phyloP scores from a whole-genome alignment of 35 echinoderm and acorn worm genomes.

The Hemicentrotus pulcherrimus region DNA sequence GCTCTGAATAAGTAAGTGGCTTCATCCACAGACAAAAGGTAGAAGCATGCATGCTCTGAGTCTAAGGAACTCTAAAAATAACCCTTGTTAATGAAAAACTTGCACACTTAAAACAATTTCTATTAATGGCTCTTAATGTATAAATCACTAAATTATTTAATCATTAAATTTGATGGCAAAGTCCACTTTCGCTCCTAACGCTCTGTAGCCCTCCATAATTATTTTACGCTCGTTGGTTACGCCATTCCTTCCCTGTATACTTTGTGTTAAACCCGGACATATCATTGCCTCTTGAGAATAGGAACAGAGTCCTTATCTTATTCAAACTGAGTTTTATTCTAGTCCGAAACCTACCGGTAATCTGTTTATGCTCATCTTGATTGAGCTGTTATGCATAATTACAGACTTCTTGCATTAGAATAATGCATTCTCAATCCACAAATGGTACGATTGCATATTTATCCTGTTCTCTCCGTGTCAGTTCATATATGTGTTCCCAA shows the following conservation, averaged over 20 bases:
- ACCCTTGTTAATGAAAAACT: neutral
- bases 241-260: too few relatives aligned
- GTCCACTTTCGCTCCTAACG: neutral
- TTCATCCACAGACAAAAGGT: too few relatives aligned
- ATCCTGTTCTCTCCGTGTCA: too few relatives aligned
- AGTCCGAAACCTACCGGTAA: neutral
- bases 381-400: neutral
- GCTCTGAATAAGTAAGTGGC: too few relatives aligned
- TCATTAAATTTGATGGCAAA: neutral
- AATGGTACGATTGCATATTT: neutral
- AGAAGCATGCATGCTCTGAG: too few relatives aligned
- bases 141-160: neutral
- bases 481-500: too few relatives aligned
- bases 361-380: neutral
- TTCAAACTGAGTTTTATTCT: constrained; percentile 3
- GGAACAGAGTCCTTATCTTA: neutral
- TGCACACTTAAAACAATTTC: neutral
- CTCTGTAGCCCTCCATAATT: too few relatives aligned
- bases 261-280: too few relatives aligned
- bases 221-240: too few relatives aligned
- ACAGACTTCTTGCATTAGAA: neutral
- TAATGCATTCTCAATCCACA: neutral
- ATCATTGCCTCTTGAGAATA: neutral
- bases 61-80: neutral
- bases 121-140: neutral